These are phyloP conservation scores for Macrotrachela quadricornifera DNA, from an alignment of 1,140 invertebrate genomes.

Conservation along the genomic window DNA sequence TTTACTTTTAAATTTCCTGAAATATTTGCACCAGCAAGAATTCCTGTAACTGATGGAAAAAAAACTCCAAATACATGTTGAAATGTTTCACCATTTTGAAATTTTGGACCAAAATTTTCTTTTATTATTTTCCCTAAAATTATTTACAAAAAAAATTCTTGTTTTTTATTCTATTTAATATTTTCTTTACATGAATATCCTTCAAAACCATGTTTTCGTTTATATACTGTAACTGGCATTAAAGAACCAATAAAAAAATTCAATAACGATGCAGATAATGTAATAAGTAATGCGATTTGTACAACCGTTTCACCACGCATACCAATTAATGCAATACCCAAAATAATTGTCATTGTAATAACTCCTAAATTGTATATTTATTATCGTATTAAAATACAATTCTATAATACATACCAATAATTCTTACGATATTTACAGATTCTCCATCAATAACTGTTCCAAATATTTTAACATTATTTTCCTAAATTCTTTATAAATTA, in stretches of 20 bases:
- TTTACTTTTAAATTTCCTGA: slow-evolving; percentile 71
- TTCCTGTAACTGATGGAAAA: slow-evolving; percentile 83
- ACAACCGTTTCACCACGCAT: slow-evolving; percentile 39
- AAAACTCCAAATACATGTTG: slow-evolving; percentile 84
- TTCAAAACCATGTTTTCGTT: slow-evolving; percentile 57
- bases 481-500: no score
- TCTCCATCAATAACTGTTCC: slow-evolving; percentile 11
- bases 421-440: slow-evolving; percentile 37
- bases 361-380: slow-evolving; percentile 19
- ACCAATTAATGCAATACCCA: slow-evolving; percentile 29
- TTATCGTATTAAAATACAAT: no score
- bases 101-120: slow-evolving; percentile 53
- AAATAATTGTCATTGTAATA: slow-evolving; percentile 26
- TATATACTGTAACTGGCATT: slow-evolving; percentile 51
- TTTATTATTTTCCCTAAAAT: slow-evolving; percentile 33
- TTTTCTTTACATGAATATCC: slow-evolving; percentile 50
- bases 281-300: slow-evolving; percentile 65
- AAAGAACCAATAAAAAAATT: slow-evolving; percentile 49
- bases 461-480: background rate
- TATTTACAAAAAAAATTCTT: background rate
- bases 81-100: slow-evolving; percentile 41
- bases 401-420: slow-evolving; percentile 29
- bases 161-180: background rate
- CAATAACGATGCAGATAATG: slow-evolving; percentile 59
- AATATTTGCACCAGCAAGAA: slow-evolving; percentile 83